phyloP scores from a whole-genome alignment of 1,140 invertebrate genomes.

The Spodoptera frugiperda region DNA sequence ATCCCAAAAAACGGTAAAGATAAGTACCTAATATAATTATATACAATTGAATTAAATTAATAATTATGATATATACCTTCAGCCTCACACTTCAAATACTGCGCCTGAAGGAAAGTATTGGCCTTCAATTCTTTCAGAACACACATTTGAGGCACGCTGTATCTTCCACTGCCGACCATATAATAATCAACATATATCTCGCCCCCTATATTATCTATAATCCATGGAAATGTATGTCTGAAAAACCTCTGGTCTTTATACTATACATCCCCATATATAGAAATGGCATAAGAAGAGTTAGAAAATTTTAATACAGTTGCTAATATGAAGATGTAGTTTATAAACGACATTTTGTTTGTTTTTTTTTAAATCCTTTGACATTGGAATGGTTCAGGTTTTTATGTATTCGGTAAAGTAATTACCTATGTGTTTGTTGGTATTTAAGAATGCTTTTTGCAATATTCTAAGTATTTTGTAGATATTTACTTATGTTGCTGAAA shows the following conservation, averaged over 20 bases:
- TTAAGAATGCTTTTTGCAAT: too few species aligned
- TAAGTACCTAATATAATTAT: too few species aligned
- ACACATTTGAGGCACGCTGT: constrained; percentile 8
- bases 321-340: neutral
- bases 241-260: constrained; percentile 1
- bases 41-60: too few species aligned
- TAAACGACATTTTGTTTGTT: neutral
- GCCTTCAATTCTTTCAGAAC: neutral
- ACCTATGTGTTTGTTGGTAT: too few species aligned
- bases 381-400: too few species aligned
- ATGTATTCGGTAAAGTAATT: too few species aligned
- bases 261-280: constrained; percentile 4
- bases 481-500: too few species aligned
- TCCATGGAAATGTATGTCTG: constrained; percentile 8
- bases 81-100: constrained; percentile 17
- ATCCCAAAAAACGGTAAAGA: too few species aligned
- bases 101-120: neutral
- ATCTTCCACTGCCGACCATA: constrained; percentile 1
- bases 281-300: neutral
- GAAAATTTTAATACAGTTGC: neutral
- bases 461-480: too few species aligned
- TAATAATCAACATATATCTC: neutral
- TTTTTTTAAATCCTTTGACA: too few species aligned
- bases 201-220: constrained; percentile 28
- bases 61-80: neutral